Base-by-base conservation (phyloP, 2,888 invertebrate species). In the Erebia aethiops region DNA sequence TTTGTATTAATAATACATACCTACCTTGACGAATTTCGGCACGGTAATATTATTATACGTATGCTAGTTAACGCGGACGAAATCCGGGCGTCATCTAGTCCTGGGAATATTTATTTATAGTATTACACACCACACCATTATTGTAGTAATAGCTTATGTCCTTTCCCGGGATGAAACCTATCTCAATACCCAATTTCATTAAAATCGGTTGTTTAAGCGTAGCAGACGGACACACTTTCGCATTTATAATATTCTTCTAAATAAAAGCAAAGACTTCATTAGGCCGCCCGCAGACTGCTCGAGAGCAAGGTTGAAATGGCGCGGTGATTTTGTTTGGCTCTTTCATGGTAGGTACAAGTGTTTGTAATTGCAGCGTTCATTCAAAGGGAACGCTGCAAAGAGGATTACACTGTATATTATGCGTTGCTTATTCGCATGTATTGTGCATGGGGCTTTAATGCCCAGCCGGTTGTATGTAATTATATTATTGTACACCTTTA, bases 291-390 rank as follows among this genome's bases (percentile, higher is more conserved):
- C 49, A 62, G 62, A 46, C 46, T 62, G 21, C 21, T 9, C 18
- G 13, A 49, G 49, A n/a, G n/a, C 35, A n/a, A 16, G 14, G 18
- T 21, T 49, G 21, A 49, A 62, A 62, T 49, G 62, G 49, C 49
- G 43, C 7, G 46, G 62, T 62, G 49, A 62, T 62, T 62, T 62
- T 62, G 62, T 62, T 62, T 62, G 49, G 49, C 62, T 18, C 62
- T 49, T 62, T 62, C 62, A 62, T 62, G 11, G 9, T n/a, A n/a
- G n/a, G n/a, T 8, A 46, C 21, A 49, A 62, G 62, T 49, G 62
- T 62, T 49, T 62, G 21, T 62, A 49, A 62, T 49, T 62, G 49
- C 62, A 49, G 46, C n/a, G 21, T 3, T 4, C 49, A 49, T 62
- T 62, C 62, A 62, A 62, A 62, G 18, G 46, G 13, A 14, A 7